Evolutionary conservation across 2,888 invertebrate genomes (phyloP).

Genomic region (Girardia tigrina): DNA sequence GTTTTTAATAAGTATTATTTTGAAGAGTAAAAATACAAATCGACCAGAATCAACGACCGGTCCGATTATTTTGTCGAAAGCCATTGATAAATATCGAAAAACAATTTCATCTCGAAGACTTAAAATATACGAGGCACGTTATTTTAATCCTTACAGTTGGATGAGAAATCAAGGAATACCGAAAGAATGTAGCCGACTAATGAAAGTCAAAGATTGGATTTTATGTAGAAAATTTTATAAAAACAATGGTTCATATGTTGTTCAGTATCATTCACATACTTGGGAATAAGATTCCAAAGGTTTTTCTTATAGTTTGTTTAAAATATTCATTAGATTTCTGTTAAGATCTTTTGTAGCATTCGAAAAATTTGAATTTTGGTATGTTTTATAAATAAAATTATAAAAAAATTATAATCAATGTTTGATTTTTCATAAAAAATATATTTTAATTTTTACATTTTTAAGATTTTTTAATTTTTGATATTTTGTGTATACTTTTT

Average conservation of each 20-base stretch:
- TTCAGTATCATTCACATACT: conserved; percentile 32
- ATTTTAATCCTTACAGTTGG: conserved; percentile 33
- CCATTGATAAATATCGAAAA: conserved; percentile 19
- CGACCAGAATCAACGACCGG: conserved; percentile 25
- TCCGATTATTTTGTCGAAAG: conserved; percentile 7
- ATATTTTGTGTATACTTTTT: no score
- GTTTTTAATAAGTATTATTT: neutral
- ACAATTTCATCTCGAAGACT: neutral
- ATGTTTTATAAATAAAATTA: no score
- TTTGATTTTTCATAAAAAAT: no score
- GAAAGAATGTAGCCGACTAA: neutral
- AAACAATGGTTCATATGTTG: conserved; percentile 25
- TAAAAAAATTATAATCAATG: no score
- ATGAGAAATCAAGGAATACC: neutral
- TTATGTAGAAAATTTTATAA: conserved; percentile 1
- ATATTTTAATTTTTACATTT: no score
- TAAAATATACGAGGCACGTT: conserved; percentile 24
- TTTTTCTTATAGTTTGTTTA: no score
- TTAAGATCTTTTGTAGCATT: no score
- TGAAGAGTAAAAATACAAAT: neutral
- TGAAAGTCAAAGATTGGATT: neutral
- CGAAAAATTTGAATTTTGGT: no score
- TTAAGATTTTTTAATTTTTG: no score
- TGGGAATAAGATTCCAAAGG: conserved; percentile 28
- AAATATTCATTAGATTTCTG: no score